Evolutionary conservation across 2,888 invertebrate species (phyloP).

Genomic region (Lymantria monacha): DNA sequence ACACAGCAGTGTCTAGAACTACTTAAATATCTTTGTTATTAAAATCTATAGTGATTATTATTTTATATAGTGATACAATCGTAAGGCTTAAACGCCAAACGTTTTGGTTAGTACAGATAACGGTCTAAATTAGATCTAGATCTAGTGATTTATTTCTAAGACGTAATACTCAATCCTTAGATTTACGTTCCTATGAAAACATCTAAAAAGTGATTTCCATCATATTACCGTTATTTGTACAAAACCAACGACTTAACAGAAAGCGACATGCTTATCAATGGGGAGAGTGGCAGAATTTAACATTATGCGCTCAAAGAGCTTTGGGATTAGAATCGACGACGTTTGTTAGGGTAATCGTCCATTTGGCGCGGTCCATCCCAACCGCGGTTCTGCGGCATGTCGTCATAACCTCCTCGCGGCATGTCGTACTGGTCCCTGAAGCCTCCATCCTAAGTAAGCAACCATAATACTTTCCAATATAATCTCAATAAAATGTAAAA

Average conservation of each 20-base stretch:
- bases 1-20: neutral
- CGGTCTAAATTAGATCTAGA: constrained; percentile 3
- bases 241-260: constrained; percentile 33
- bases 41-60: constrained; percentile 11
- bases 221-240: constrained; percentile 27
- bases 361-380: constrained; percentile 81
- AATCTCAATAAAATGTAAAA: constrained; percentile 36
- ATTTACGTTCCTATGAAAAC: neutral
- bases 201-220: neutral
- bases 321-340: constrained; percentile 82
- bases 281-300: constrained; percentile 19
- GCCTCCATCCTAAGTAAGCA: constrained; percentile 80
- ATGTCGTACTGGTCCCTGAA: constrained; percentile 80
- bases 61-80: constrained; percentile 24
- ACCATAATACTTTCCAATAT: constrained; percentile 76
- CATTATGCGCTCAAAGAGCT: constrained; percentile 18
- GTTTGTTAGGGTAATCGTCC: constrained; percentile 85
- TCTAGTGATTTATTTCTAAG: neutral
- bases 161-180: neutral
- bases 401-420: constrained; percentile 72
- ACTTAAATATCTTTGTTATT: neutral
- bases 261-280: constrained; percentile 17
- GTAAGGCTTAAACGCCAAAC: constrained; percentile 14
- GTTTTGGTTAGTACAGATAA: constrained; percentile 38
- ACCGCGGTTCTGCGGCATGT: constrained; percentile 78